These are phyloP conservation scores for Tyrannus savana DNA, from an alignment of 2,113 vertebrate genomes.

Conservation along the genomic window DNA sequence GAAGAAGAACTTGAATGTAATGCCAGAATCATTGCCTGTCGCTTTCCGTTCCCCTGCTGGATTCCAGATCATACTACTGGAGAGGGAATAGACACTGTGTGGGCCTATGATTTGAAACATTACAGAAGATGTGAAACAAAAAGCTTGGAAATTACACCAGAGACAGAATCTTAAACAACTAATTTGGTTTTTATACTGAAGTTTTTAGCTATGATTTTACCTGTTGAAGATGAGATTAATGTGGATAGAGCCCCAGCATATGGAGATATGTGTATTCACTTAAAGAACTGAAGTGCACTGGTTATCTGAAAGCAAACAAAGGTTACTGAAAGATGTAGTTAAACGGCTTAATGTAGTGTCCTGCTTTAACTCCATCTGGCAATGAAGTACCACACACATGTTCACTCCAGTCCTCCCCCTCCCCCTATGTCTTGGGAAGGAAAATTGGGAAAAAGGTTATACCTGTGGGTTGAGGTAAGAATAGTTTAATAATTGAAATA, in stretches of 20 bases:
- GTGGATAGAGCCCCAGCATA: neutral
- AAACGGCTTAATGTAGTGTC: neutral
- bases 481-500: neutral
- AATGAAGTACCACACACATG: neutral
- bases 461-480: neutral
- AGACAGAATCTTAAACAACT: neutral
- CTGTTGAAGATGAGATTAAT: neutral
- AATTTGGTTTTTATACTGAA: neutral
- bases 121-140: constrained; percentile 23
- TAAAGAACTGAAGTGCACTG: neutral
- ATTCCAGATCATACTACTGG: constrained; percentile 80
- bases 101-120: constrained; percentile 83
- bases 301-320: neutral
- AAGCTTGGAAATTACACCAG: neutral
- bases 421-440: neutral
- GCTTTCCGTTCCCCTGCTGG: constrained; percentile 95
- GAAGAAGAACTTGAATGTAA: constrained; percentile 78
- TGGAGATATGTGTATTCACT: neutral
- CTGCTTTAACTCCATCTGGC: neutral
- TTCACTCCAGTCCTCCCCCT: neutral
- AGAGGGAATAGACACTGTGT: constrained; percentile 90
- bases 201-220: neutral
- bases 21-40: constrained; percentile 89
- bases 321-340: neutral
- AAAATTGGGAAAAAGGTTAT: neutral